Conservation (phyloP, 2,113 vertebrate genomes). For the Esox niger region DNA sequence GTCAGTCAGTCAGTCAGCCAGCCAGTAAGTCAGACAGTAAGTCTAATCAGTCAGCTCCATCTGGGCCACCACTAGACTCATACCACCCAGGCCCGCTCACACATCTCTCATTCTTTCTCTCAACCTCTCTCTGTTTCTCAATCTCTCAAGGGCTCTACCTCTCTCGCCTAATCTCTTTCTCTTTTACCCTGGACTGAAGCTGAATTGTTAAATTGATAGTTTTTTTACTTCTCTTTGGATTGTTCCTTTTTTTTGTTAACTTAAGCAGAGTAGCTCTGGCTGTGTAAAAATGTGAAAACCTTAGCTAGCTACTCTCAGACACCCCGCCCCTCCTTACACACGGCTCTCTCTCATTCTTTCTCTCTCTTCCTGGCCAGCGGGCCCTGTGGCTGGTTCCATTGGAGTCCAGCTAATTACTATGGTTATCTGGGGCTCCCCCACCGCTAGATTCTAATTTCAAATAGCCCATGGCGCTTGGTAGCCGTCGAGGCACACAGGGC, state of each 20-base stretch:
- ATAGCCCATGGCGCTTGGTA: constrained; percentile 62
- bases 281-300: background rate
- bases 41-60: background rate
- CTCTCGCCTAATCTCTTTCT: background rate
- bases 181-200: constrained; percentile 4
- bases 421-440: constrained; percentile 60
- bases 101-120: background rate
- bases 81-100: background rate
- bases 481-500: constrained; percentile 35
- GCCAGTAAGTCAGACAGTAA: background rate
- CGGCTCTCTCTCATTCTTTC: constrained; percentile 8
- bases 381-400: constrained; percentile 63
- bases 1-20: background rate
- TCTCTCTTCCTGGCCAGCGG: constrained; percentile 10
- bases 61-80: background rate
- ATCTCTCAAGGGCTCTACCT: background rate
- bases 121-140: background rate
- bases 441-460: constrained; percentile 70
- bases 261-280: background rate
- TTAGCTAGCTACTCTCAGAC: constrained; percentile 11
- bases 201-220: too few relatives aligned
- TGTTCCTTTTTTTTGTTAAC: background rate
- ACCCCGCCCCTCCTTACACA: background rate
- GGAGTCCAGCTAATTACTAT: constrained; percentile 71
- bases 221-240: too few relatives aligned